Base-by-base conservation (phyloP, 2,888 invertebrate genomes). In the Ophion ventricosus region DNA sequence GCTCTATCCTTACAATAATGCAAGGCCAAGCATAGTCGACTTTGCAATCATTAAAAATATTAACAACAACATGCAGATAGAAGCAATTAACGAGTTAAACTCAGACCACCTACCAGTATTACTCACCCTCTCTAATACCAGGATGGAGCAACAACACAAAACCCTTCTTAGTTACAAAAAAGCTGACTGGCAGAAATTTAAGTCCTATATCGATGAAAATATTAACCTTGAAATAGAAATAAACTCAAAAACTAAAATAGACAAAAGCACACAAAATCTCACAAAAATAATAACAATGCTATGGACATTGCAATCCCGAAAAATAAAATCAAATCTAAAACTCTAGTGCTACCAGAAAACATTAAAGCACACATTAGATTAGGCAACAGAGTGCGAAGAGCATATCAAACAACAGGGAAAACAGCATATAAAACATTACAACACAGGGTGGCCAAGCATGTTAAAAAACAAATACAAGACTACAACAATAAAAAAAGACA, bases 171-270 rank as follows among this genome's bases (percentile, higher is more conserved):
- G n/a, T 5, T 64, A 64, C n/a, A 64, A 64, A n/a, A 29, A n/a
- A n/a, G 29, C 63, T 14, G n/a, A 64, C 25, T 64, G 63, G 29
- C 4, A 29, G 4, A n/a, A 29, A 20, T 74, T 80, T 11, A 26
- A 57, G 49, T 3, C 43, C 1, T 23, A 29, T 1, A 29, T 80
- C 1, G 54, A 73, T n/a, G 14, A 49, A 14, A 67, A 73, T 5
- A 10, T 74, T 0, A 0, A 0, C 5, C 3, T 66, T 0, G n/a
- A 20, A n/a, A 7, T 20, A 43, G 25, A 66, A 5, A 2, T 57
- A 1, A 23, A 43, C 1, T 26, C 67, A 2, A 25, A 43, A 43
- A 1, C 3, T 0, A n/a, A 69, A 1, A 69, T 77, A 5, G 59
- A 77, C 0, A 0, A 1, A 1, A 26, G 14, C 14, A 26, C 20